These are phyloP conservation scores for Menidia beryllina DNA, from an alignment of 2,113 vertebrate species.

Conservation along the genomic window DNA sequence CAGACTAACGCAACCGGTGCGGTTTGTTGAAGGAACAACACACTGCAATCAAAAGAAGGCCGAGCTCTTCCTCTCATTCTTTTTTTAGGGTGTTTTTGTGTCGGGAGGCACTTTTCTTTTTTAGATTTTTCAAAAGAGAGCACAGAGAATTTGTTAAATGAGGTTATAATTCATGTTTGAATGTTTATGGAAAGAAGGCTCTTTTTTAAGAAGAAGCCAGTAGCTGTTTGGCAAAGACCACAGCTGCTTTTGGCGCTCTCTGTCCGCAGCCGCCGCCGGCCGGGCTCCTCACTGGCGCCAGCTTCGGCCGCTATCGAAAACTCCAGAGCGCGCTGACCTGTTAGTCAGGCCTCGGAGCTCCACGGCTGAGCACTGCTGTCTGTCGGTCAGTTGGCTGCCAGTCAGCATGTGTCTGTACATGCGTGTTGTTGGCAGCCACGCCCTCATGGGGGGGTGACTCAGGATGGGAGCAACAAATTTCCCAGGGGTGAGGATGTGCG, in stretches of 20 bases:
- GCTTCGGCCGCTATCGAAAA: not conserved
- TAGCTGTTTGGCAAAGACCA: not conserved
- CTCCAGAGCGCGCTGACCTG: not conserved
- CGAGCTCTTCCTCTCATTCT: not conserved
- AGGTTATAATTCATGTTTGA: not conserved
- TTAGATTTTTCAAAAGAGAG: not conserved
- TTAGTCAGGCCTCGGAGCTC: not conserved
- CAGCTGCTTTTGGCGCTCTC: not conserved
- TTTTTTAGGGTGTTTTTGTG: not conserved
- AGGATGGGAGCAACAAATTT: not conserved
- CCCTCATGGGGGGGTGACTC: constrained; percentile 8
- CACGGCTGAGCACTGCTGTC: not conserved
- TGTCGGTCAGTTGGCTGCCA: not conserved
- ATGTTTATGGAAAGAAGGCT: constrained; percentile 55
- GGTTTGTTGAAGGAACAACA: not conserved
- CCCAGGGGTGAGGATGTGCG: not conserved
- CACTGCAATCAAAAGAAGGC: constrained; percentile 12
- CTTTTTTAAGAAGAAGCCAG: constrained; percentile 1
- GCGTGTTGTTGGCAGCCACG: not conserved
- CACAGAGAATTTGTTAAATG: not conserved
- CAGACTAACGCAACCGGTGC: not conserved
- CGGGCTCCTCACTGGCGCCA: not conserved
- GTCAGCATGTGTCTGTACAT: not conserved
- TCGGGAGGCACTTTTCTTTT: not conserved
- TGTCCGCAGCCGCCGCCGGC: not conserved